A percentile compares a stretch with the other conserved stretches of the same genome.
Conservation (phyloP, 2,888 invertebrate genomes). For the Drosophila pegasa region DNA sequence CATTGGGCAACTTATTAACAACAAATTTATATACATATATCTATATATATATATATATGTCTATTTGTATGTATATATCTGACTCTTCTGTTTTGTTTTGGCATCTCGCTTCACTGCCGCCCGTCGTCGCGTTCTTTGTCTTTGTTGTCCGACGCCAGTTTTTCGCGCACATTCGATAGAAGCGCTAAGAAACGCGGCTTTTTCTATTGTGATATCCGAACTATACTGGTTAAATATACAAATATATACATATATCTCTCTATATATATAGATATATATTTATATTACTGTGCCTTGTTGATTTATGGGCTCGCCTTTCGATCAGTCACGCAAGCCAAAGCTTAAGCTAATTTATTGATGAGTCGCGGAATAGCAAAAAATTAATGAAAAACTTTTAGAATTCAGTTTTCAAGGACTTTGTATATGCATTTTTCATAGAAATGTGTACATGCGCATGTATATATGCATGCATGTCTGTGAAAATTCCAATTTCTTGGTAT, state of each 20-base stretch:
- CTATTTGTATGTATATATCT: constrained; percentile 3
- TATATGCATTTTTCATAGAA: constrained; percentile 2
- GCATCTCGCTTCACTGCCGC: constrained; percentile 40
- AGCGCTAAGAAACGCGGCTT: constrained; percentile 51
- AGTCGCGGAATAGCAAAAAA: neutral
- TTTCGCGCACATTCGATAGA: constrained; percentile 55
- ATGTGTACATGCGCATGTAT: too few relatives aligned
- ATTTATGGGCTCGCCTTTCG: constrained; percentile 9
- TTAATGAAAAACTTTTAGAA: too few relatives aligned
- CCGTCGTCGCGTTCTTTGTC: constrained; percentile 34
- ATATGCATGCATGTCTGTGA: neutral
- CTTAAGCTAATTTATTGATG: neutral
- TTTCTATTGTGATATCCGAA: constrained; percentile 34
- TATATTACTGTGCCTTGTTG: constrained; percentile 1
- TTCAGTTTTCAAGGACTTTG: neutral
- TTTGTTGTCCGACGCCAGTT: constrained; percentile 45
- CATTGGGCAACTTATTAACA: constrained; percentile 64
- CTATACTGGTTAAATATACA: constrained; percentile 1
- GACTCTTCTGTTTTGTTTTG: constrained; percentile 41
- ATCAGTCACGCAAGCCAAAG: constrained; percentile 9
- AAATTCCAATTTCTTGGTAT: neutral
- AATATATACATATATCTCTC: neutral
- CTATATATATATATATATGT: constrained; percentile 1
- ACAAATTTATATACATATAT: constrained; percentile 24
- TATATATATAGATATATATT: neutral